Evolutionary conservation across 2,888 invertebrate genomes (phyloP).

Genomic region (Lasius fuliginosus): DNA sequence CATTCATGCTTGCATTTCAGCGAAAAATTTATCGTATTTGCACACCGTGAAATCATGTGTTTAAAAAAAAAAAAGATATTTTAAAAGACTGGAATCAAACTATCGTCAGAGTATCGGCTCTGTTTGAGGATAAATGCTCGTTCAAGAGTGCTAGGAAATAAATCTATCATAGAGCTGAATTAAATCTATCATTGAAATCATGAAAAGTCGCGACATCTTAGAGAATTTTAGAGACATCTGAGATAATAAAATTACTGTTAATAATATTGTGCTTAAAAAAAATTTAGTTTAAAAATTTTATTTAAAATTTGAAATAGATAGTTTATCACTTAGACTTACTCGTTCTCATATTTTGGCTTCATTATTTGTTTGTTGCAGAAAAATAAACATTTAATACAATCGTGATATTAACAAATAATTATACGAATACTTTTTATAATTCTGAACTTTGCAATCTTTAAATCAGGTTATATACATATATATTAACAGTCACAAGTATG

Average conservation of each 20-base stretch:
- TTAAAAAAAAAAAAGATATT: background rate
- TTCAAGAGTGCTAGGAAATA: background rate
- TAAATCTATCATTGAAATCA: background rate
- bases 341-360: background rate
- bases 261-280: background rate
- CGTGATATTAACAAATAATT: background rate
- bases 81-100: constrained; percentile 7
- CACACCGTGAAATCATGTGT: background rate
- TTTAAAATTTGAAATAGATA: background rate
- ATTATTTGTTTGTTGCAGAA: background rate
- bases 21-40: constrained; percentile 50
- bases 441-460: background rate
- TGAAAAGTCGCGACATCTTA: background rate
- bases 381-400: background rate
- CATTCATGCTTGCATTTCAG: constrained; percentile 15
- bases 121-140: background rate
- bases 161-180: background rate
- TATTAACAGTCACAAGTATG: background rate
- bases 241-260: background rate
- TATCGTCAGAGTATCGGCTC: background rate
- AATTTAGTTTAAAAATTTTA: background rate
- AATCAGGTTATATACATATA: background rate
- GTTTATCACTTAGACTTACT: no score
- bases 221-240: background rate
- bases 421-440: background rate